These are phyloP conservation scores for Rachycentron canadum DNA, from an alignment of 2,797 vertebrate genomes.

Conservation along the genomic window DNA sequence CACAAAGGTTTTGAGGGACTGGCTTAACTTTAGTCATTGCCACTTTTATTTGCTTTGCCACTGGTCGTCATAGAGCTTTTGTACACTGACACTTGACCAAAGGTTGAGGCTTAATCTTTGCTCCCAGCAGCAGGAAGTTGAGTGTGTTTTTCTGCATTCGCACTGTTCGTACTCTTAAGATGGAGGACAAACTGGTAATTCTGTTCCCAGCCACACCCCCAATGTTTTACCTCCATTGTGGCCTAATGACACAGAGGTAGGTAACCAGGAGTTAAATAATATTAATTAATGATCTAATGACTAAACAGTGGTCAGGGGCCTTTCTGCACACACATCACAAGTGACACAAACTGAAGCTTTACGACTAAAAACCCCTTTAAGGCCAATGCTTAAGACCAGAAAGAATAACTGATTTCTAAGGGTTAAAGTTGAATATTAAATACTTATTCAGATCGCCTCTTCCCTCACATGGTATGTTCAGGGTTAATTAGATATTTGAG, in stretches of 20 bases:
- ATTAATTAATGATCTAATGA: constrained; percentile 8
- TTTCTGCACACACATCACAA: constrained; percentile 5
- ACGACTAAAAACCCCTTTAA: neutral
- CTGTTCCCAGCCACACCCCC: constrained; percentile 44
- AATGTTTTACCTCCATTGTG: neutral
- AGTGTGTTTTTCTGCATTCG: constrained; percentile 22
- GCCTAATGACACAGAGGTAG: constrained; percentile 1
- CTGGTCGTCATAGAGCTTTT: constrained; percentile 22
- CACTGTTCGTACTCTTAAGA: constrained; percentile 8
- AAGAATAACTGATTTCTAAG: no score
- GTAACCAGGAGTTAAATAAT: neutral
- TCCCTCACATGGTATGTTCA: neutral
- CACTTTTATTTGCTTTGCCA: constrained; percentile 52
- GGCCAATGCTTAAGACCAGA: neutral
- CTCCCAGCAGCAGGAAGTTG: constrained; percentile 50
- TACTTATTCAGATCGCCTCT: neutral
- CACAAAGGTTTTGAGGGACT: constrained; percentile 22
- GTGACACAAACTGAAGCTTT: neutral
- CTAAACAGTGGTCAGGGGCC: neutral
- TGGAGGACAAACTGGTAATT: constrained; percentile 39
- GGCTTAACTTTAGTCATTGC: constrained; percentile 3
- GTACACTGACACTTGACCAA: constrained; percentile 37
- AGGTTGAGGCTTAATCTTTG: constrained; percentile 49
- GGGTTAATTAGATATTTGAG: constrained; percentile 9
- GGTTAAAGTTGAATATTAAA: neutral